A percentile compares a stretch with the other conserved stretches of the same genome.
Evolutionary conservation across 2,797 vertebrate species (phyloP).

Genomic region (Hypotaenidia okinawae): DNA sequence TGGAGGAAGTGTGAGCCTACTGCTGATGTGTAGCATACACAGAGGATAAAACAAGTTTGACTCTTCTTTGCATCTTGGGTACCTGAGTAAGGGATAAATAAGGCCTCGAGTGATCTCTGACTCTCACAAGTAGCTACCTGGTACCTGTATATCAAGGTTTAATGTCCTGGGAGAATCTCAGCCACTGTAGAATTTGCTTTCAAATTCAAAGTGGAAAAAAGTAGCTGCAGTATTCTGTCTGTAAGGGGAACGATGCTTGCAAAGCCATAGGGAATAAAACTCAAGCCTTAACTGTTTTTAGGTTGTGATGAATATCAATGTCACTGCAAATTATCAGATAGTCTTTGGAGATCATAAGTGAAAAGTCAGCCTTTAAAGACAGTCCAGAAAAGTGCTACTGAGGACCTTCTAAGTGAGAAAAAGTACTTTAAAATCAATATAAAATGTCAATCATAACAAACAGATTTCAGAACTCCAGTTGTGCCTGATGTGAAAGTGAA

Average conservation of each 20-base stretch:
- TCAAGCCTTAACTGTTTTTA: conserved; percentile 25
- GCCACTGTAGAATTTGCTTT: neutral
- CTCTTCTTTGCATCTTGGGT: neutral
- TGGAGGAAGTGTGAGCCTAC: neutral
- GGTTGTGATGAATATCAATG: neutral
- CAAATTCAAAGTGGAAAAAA: neutral
- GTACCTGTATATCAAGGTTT: neutral
- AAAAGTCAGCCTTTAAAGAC: conserved; percentile 33
- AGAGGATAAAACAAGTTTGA: neutral
- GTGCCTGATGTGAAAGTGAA: neutral
- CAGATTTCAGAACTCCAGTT: neutral
- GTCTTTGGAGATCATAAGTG: neutral
- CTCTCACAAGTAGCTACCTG: neutral
- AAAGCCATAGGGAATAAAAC: neutral
- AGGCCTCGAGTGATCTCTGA: neutral
- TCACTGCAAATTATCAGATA: neutral
- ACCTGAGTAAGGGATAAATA: neutral
- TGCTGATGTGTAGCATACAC: neutral
- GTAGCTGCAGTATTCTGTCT: neutral
- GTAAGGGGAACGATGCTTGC: neutral
- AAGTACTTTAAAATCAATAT: conserved; percentile 25
- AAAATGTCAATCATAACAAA: conserved; percentile 2
- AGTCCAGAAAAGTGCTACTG: neutral
- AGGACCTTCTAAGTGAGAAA: neutral
- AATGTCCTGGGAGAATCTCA: neutral